Conservation (phyloP, 2,113 vertebrate species). For the Ochotona curzoniae region DNA sequence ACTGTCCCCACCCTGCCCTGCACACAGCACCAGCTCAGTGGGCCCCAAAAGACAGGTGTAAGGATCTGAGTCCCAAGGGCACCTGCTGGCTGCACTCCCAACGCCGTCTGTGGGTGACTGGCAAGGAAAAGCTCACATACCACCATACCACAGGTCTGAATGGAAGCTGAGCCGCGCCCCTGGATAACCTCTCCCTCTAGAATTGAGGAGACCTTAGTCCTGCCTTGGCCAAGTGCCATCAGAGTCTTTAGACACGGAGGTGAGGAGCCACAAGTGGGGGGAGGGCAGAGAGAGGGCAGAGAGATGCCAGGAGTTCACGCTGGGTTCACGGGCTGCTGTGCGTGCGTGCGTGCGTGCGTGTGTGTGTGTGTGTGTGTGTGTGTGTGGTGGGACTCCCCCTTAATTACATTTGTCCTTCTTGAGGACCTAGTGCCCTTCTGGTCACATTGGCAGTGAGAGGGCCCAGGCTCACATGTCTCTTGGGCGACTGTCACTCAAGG, state of each 20-base stretch:
- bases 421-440: background rate
- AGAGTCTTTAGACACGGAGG: background rate
- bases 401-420: background rate
- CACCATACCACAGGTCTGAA: background rate
- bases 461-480: no score
- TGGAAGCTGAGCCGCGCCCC: background rate
- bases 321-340: background rate
- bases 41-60: background rate
- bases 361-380: no score
- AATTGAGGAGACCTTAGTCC: background rate
- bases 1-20: background rate
- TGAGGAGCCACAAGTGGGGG: background rate
- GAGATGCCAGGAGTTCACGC: rapidly evolving
- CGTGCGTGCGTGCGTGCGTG: no score
- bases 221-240: background rate
- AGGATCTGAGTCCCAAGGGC: background rate
- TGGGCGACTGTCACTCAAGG: no score
- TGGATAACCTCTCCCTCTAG: background rate
- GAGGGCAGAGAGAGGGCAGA: background rate
- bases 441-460: no score
- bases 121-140: background rate
- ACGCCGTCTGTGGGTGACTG: background rate
- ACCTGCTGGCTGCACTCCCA: background rate
- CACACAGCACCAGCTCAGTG: background rate
- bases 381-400: background rate